Percentiles rank a stretch among this genome's conserved stretches.
phyloP scores from a whole-genome alignment of 2,888 invertebrate genomes.

The Tribolium freemani region DNA sequence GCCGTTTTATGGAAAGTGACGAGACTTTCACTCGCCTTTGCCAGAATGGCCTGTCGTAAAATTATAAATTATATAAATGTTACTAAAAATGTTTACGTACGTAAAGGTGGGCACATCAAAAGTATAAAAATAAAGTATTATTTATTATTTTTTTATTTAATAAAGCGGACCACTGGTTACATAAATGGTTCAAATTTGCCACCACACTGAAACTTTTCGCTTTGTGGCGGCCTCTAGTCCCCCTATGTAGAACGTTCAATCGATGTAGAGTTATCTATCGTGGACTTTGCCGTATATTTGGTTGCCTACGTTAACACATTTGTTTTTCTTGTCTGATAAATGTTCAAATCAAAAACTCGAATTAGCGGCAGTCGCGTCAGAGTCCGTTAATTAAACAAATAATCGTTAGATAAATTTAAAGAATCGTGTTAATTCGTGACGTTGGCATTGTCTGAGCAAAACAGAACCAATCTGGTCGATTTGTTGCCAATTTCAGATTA shows the following conservation, averaged over 20 bases:
- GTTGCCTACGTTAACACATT: background rate
- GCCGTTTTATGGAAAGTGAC: background rate
- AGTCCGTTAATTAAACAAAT: background rate
- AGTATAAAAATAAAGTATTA: too few species aligned
- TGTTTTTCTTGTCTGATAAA: background rate
- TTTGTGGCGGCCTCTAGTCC: background rate
- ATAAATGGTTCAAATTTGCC: too few species aligned
- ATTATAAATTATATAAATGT: background rate
- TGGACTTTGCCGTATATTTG: background rate
- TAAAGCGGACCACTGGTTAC: too few species aligned
- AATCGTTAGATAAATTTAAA: background rate
- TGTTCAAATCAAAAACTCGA: background rate
- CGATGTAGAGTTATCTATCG: background rate
- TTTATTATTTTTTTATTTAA: too few species aligned
- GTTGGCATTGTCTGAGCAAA: background rate
- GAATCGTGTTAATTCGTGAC: background rate
- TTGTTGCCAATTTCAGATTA: slow-evolving; percentile 1
- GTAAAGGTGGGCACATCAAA: too few species aligned
- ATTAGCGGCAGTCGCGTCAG: background rate
- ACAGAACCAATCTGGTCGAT: background rate
- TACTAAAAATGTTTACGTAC: background rate
- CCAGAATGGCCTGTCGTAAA: background rate
- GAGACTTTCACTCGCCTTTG: background rate
- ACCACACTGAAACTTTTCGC: background rate
- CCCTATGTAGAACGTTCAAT: background rate